Base-by-base conservation (phyloP, 2,113 vertebrate genomes). In the Centropristis striata region DNA sequence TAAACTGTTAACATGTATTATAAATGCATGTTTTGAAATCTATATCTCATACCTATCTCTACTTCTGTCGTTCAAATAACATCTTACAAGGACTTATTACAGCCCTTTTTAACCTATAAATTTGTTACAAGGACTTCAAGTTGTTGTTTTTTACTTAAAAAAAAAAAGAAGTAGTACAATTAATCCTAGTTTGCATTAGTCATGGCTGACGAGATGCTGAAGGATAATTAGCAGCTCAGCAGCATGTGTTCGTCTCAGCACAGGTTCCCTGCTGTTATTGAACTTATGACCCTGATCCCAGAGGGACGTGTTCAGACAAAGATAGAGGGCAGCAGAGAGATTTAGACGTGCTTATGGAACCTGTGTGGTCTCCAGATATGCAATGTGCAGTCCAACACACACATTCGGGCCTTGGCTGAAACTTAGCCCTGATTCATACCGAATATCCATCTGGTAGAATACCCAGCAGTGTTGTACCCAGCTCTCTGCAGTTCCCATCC, bases 291-390 rank as follows among this genome's bases (percentile, higher is more conserved):
- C 96, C 96, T 88, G 80, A 93, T 95, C 96, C 97, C 96, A 92
- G 44, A 66, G 96, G 96, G 97, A 93, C 95, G 87, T 95, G 95
- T 97, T 97, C 94, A 95, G 95, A 95, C 90, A 92, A 95, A 97
- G 96, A 96, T 96, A 95, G 96, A 97, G 96, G 97, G 96, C 96
- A 97, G 92, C 88, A 92, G 95, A 96, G 96, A 96, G 96, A 96
- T 96, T 97, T 97, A 96, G 95, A 95, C 95, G 86, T 96, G 92
- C 93, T 79, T 92, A 90, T 95, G 95, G 93, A 95, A 94, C 96
- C 94, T 98, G 97, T 98, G 98, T 99, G 97, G 97, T 99, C 97
- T 95, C 89, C 89, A 94, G 93, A 96, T 94, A 96, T 96, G 95
- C 96, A 96, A 93, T 90, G 93, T 94, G 95, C 95, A 92, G 86